Conservation (phyloP, 2,888 invertebrate species). For the Podabrus alpinus region DNA sequence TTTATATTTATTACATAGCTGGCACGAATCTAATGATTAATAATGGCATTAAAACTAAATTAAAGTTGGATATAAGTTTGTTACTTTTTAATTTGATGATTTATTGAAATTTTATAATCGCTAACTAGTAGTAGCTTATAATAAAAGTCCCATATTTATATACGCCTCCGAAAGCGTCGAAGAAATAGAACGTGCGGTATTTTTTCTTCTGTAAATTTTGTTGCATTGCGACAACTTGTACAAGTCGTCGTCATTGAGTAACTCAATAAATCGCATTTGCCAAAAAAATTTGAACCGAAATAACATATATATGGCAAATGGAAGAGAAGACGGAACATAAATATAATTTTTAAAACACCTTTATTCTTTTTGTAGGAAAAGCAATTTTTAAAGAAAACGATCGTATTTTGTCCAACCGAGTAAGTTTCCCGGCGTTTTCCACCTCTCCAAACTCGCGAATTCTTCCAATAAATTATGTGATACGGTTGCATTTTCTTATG, state of each 20-base stretch:
- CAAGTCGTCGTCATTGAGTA: neutral
- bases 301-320: conserved; percentile 23
- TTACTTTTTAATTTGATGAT: neutral
- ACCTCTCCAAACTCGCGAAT: conserved; percentile 46
- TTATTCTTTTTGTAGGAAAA: conserved; percentile 39
- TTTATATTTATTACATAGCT: conserved; percentile 13
- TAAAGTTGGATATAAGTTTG: neutral
- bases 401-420: conserved; percentile 44
- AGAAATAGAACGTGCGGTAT: neutral
- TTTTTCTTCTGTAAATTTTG: neutral
- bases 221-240: neutral
- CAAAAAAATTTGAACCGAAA: neutral
- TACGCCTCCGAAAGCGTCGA: neutral
- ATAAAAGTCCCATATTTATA: too few species aligned
- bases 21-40: conserved; percentile 4
- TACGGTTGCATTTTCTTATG: conserved; percentile 50
- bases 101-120: neutral
- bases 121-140: neutral
- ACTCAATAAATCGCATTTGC: neutral
- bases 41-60: neutral
- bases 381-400: conserved; percentile 48
- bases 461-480: conserved; percentile 47
- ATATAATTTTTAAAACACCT: conserved; percentile 37
- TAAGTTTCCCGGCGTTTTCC: conserved; percentile 43
- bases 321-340: conserved; percentile 39